Evolutionary conservation across 2,888 invertebrate genomes (phyloP).

Genomic region (Phania funesta): DNA sequence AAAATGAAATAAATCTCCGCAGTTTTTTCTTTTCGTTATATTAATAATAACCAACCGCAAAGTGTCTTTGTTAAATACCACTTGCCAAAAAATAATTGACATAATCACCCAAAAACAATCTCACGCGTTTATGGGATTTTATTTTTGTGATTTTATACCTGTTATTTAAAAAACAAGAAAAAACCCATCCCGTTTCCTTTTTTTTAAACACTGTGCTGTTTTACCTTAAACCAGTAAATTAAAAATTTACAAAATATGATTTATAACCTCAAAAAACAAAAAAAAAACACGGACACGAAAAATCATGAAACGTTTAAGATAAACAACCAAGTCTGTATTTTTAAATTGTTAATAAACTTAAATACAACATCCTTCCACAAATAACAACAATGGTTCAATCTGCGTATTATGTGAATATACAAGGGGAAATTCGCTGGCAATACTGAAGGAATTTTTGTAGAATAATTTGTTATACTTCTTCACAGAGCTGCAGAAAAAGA

Average conservation of each 20-base stretch:
- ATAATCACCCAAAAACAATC: slow-evolving; percentile 66
- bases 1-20: slow-evolving; percentile 54
- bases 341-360: slow-evolving; percentile 32
- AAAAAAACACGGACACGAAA: not conserved
- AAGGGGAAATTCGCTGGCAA: no score
- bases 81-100: slow-evolving; percentile 65
- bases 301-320: not conserved
- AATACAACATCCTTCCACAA: slow-evolving; percentile 4
- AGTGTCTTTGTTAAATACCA: slow-evolving; percentile 66
- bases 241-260: slow-evolving; percentile 60
- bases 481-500: no score
- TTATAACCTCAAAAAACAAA: slow-evolving; percentile 55
- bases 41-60: slow-evolving; percentile 44
- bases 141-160: not conserved
- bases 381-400: not conserved
- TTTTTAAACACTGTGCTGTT: not conserved
- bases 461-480: no score
- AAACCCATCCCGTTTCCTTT: slow-evolving; percentile 12
- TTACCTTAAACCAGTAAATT: slow-evolving; percentile 16
- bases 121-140: slow-evolving; percentile 49
- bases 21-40: not conserved
- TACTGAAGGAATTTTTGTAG: no score
- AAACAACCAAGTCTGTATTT: not conserved
- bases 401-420: no score
- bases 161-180: slow-evolving; percentile 12